Evolutionary conservation across 2,113 vertebrate genomes (phyloP), one percentile per base, ranked within the genome.

Genomic region (Motacilla tschutschensis): DNA sequence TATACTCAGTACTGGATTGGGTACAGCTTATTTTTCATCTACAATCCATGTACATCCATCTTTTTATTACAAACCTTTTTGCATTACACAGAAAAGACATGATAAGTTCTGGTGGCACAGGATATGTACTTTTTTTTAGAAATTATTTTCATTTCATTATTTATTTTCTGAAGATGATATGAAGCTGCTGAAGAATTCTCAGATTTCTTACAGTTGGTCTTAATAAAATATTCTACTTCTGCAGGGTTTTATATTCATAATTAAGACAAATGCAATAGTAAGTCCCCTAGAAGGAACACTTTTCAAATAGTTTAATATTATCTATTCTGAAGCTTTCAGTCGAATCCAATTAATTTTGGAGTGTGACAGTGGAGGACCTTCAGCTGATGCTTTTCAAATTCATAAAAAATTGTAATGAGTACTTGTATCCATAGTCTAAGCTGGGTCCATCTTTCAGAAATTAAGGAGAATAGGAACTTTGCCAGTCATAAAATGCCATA

Each of bases 351-450:
- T 92, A 86, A 87, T 88, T 53, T 35, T 75, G 25, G 66, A 79
- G 13, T 65, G 57, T 3, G 14, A 89, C 62, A 88, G 57, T 70
- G 75, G 44, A 93, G 80, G 73, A 85, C 73, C 40, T 92, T 94
- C 91, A 93, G 90, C 78, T 89, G 88, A 89, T 51, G 82, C 47
- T 91, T 89, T 87, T 88, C 72, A 94, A 74, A 91, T 83, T 50
- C 44, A 88, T 90, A 65, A 91, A 92, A 93, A 93, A 87, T n/a
- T 1, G 4, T 90, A 92, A 93, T 81, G 65, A 91, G 74, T 87
- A 69, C 62, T 70, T 85, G 41, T 74, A 70, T 65, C 67, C 31
- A 26, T 71, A 70, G 36, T 36, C 63, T 74, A 67, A 76, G 63
- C 66, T 79, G 85, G 89, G 48, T 71, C 79, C 31, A 43, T 91